Evolutionary conservation across 2,888 invertebrate genomes (phyloP).

Genomic region (Parapristionchus giblindavisi): DNA sequence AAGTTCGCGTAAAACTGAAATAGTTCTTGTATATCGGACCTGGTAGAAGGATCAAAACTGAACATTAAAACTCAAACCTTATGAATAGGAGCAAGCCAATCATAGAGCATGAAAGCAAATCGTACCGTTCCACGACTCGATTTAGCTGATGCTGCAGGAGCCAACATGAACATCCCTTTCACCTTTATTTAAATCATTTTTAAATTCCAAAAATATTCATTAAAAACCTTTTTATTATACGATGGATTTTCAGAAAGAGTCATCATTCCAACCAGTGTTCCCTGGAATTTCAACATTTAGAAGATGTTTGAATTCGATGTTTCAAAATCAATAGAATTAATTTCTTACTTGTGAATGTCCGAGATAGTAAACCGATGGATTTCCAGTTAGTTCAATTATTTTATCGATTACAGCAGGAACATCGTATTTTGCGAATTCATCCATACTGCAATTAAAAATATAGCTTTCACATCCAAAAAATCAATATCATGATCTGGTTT

Average conservation of each 20-base stretch:
- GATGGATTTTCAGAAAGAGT: neutral
- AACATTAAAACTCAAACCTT: no score
- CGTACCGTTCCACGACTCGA: no score
- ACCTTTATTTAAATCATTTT: neutral
- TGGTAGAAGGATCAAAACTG: no score
- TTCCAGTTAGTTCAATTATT: neutral
- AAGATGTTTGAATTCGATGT: neutral
- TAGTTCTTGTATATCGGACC: no score
- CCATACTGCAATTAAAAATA: neutral
- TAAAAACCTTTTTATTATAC: constrained; percentile 23
- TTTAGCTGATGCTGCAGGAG: no score
- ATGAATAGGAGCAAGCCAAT: no score
- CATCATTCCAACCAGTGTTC: neutral
- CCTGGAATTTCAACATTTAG: neutral
- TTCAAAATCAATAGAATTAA: no score
- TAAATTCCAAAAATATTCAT: no score
- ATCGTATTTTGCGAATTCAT: neutral
- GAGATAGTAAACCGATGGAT: neutral
- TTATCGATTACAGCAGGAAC: constrained; percentile 11
- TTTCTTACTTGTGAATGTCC: constrained; percentile 6
- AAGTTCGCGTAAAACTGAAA: no score
- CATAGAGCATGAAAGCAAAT: no score
- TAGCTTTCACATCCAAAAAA: neutral
- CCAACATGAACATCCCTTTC: no score
- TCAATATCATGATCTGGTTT: neutral